phyloP scores from a whole-genome alignment of 37 sponge, comb jelly and placozoan species.

The Axinella damicornis region DNA sequence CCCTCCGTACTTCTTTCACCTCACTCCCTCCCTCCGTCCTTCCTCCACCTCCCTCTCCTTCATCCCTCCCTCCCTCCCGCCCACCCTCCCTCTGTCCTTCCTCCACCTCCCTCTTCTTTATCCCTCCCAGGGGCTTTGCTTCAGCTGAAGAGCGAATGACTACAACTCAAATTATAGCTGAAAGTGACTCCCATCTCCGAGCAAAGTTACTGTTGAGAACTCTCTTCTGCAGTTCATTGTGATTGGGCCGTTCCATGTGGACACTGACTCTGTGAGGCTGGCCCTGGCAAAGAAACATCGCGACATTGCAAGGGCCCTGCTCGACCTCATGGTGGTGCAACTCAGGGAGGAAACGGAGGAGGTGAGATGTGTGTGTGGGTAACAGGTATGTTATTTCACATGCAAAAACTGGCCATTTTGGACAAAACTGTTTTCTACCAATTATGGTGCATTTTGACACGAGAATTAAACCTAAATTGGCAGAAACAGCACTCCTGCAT shows the following conservation, averaged over 20 bases:
- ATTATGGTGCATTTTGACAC: no score
- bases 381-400: no score
- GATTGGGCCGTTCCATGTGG: conserved; percentile 93
- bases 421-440: no score
- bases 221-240: conserved; percentile 76
- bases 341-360: conserved; percentile 86
- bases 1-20: not conserved
- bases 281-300: conserved; percentile 89
- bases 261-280: conserved; percentile 78
- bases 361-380: conserved; percentile 24
- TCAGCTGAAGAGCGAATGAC: conserved; percentile 68
- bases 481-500: no score
- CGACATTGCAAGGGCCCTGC: conserved; percentile 85
- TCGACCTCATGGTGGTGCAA: conserved; percentile 82
- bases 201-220: conserved; percentile 74
- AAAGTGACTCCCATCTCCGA: conserved; percentile 89
- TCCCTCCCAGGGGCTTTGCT: conserved; percentile 29
- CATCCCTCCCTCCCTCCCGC: no score
- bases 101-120: no score
- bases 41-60: no score
- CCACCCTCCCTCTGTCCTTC: no score
- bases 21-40: no score
- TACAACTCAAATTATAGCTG: conserved; percentile 77
- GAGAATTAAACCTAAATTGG: no score
- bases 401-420: no score